phyloP scores from a whole-genome alignment of 2,113 vertebrate genomes.

The Hyla sarda region DNA sequence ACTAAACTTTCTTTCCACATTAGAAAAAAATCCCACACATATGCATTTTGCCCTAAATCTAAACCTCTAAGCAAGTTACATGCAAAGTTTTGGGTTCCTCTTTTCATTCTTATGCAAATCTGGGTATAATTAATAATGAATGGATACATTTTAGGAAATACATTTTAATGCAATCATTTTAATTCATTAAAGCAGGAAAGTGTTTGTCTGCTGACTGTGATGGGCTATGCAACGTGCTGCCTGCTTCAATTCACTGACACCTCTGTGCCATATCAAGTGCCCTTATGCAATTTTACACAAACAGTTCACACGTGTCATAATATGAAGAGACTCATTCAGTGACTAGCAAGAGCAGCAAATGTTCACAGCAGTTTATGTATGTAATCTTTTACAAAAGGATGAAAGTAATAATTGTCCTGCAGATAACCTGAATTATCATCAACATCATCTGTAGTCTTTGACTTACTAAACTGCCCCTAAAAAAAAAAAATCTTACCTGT shows the following conservation, averaged over 20 bases:
- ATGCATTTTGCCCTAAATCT: not conserved
- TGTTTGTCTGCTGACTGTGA: not conserved
- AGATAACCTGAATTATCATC: too few species aligned
- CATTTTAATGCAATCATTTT: too few species aligned
- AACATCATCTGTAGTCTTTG: not conserved
- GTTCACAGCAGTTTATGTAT: too few species aligned
- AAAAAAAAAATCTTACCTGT: slow-evolving; percentile 78
- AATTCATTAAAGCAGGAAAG: not conserved
- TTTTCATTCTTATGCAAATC: not conserved
- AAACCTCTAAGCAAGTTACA: not conserved
- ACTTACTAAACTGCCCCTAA: not conserved
- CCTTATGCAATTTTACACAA: slow-evolving; percentile 3
- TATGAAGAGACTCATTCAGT: not conserved
- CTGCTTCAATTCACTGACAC: not conserved
- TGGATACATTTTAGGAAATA: not conserved
- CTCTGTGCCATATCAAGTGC: not conserved
- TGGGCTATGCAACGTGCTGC: not conserved
- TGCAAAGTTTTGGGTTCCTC: not conserved
- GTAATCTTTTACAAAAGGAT: too few species aligned
- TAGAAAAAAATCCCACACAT: too few species aligned
- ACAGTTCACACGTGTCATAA: not conserved
- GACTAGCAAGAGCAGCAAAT: not conserved
- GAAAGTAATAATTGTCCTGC: too few species aligned
- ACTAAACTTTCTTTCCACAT: not conserved
- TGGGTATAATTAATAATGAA: slow-evolving; percentile 6